phyloP scores from a whole-genome alignment of 2,888 invertebrate genomes.

The Cantharis rufa region DNA sequence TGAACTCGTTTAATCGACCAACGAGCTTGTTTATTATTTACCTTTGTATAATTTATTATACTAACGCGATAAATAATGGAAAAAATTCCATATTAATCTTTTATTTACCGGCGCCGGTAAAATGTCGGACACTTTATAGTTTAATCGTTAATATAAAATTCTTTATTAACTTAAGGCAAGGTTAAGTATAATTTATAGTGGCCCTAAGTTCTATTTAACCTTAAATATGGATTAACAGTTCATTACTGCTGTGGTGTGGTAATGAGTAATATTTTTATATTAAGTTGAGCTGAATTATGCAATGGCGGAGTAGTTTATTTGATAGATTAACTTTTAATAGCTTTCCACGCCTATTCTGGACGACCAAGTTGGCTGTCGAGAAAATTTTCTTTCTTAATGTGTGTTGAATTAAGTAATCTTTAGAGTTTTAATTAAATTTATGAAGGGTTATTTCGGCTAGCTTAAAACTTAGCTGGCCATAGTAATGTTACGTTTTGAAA shows the following conservation, averaged over 20 bases:
- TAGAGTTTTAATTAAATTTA: slow-evolving; percentile 4
- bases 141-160: not conserved
- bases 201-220: not conserved
- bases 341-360: not conserved
- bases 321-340: not conserved
- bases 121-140: not conserved
- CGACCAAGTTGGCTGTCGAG: not conserved
- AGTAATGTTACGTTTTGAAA: slow-evolving; percentile 5
- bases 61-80: not conserved
- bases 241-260: not conserved
- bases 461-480: slow-evolving; percentile 1
- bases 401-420: slow-evolving; percentile 2
- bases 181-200: not conserved
- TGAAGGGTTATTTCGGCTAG: slow-evolving; percentile 4
- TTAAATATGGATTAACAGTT: not conserved
- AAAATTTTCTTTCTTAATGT: not conserved
- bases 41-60: not conserved
- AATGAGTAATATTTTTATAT: not conserved
- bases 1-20: not conserved
- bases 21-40: not conserved
- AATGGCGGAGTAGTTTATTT: not conserved
- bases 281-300: not conserved
- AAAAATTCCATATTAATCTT: not conserved
- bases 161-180: not conserved
- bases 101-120: not conserved